A percentile compares a stretch with the other conserved stretches of the same genome.
These are phyloP conservation scores for Olivierus martensii DNA, from an alignment of 1,140 invertebrate genomes.

Conservation along the genomic window DNA sequence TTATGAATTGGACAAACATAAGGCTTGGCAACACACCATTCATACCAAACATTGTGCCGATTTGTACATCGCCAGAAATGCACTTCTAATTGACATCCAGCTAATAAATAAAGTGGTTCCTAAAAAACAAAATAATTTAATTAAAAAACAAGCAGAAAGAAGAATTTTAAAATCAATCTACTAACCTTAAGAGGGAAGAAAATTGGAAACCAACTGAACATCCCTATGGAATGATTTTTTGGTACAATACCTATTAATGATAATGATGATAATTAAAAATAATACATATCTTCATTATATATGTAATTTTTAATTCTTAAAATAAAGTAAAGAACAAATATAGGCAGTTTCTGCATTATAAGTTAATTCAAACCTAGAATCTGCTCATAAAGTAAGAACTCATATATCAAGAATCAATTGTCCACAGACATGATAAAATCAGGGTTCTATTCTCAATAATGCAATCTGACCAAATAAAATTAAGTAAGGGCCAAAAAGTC, in stretches of 20 bases:
- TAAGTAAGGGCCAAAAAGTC: too few relatives aligned
- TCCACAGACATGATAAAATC: too few relatives aligned
- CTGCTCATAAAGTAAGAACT: too few relatives aligned
- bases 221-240: conserved; percentile 65
- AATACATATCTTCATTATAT: too few relatives aligned
- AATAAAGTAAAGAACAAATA: too few relatives aligned
- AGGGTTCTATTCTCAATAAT: too few relatives aligned
- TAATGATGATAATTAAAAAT: too few relatives aligned
- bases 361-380: too few relatives aligned
- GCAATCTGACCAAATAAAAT: too few relatives aligned
- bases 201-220: conserved; percentile 97
- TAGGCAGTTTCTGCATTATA: too few relatives aligned
- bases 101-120: conserved; percentile 57
- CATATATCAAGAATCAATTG: too few relatives aligned
- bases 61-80: conserved; percentile 70
- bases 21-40: conserved; percentile 72
- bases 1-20: conserved; percentile 54
- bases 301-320: too few relatives aligned
- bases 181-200: conserved; percentile 71
- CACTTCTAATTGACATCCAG: conserved; percentile 52
- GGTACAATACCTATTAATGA: conserved; percentile 53
- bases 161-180: not conserved
- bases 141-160: conserved; percentile 14
- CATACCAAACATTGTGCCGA: conserved; percentile 83
- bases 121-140: conserved; percentile 29